Percentiles rank a stretch among this genome's conserved stretches.
Evolutionary conservation across 2,888 invertebrate genomes (phyloP).

Genomic region (Heliconius erato): DNA sequence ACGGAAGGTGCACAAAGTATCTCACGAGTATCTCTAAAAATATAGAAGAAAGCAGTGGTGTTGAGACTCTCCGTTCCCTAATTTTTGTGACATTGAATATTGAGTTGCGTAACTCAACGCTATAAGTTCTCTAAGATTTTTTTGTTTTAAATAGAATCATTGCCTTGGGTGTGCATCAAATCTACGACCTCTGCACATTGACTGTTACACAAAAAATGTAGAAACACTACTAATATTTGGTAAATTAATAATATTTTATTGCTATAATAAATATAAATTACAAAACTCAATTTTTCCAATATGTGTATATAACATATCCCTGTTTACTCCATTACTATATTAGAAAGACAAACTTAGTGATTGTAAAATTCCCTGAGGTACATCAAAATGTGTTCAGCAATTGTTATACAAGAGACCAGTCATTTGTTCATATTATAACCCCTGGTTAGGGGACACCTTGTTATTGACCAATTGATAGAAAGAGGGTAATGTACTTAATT

Average conservation of each 20-base stretch:
- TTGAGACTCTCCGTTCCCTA: not conserved
- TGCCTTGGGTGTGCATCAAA: too few relatives aligned
- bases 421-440: constrained; percentile 44
- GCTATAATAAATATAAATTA: not conserved
- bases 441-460: not conserved
- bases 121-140: too few relatives aligned
- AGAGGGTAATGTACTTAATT: not conserved
- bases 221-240: not conserved
- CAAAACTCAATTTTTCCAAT: not conserved
- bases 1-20: too few relatives aligned
- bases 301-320: not conserved
- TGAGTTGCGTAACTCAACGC: too few relatives aligned
- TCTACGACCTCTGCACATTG: too few relatives aligned
- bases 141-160: too few relatives aligned
- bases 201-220: not conserved
- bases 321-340: constrained; percentile 12
- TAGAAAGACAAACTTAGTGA: constrained; percentile 10
- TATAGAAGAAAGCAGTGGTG: not conserved
- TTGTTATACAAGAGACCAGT: constrained; percentile 30
- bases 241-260: not conserved
- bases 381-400: constrained; percentile 32
- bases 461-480: not conserved
- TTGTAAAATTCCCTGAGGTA: constrained; percentile 34
- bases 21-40: too few relatives aligned
- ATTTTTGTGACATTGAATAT: not conserved